Evolutionary conservation across 2,888 invertebrate species (phyloP), one percentile per base, ranked within the genome.

Genomic region (Beris morrisii): DNA sequence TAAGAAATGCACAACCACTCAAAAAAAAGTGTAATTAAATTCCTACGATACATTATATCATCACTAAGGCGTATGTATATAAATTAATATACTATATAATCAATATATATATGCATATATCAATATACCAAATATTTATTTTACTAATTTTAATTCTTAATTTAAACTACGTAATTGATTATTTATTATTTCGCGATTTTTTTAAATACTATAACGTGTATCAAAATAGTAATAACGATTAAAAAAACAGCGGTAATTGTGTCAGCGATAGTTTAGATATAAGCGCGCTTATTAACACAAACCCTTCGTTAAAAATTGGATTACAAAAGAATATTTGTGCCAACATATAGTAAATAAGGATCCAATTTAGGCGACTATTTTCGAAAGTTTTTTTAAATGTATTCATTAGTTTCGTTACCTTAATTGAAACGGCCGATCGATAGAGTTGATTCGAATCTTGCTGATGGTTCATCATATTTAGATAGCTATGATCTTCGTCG

Each of bases 401-500:
- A 52, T 61, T 50, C 28, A 50, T 50, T 50, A 61, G 22, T 31
- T 45, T 50, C 15, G 43, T 83, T 80, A 86, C 86, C 80, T 86
- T 85, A 74, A 86, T 84, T 75, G 85, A 83, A 73, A 84, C 81
- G 63, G 75, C 75, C 66, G 75, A 70, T 7, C 73, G 72, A 66
- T 74, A 75, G 66, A 73, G 73, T 58, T 50, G 32, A 22, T 63
- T 54, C 31, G 69, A 67, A 55, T 71, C 69, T 44, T 64, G 64
- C 75, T 74, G 68, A 72, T 81, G 68, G 80, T 83, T 73, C 44
- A 76, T 74, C 56, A 77, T 64, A 11, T 75, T 76, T 13, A 77
- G 69, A 71, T 89, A 84, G 73, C 87, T 86, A 72, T 87, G 83
- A 73, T 88, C 88, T 72, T 90, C 89, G 72, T 89, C 91, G 68